Percentiles rank a stretch among this genome's conserved stretches.
Evolutionary conservation across 2,113 vertebrate genomes (phyloP).

Genomic region (Acanthisitta chloris): DNA sequence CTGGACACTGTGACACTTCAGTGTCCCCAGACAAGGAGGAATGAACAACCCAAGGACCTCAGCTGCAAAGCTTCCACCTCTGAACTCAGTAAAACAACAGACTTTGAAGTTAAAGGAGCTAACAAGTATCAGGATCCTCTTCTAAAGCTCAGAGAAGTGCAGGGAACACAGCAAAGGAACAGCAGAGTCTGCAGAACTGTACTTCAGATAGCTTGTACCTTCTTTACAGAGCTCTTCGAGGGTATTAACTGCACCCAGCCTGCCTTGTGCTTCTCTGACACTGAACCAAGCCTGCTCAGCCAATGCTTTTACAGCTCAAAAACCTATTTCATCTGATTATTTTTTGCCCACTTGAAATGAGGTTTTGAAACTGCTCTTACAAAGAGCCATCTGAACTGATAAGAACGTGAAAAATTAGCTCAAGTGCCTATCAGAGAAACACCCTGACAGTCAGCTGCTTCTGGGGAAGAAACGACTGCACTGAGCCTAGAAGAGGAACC

Average conservation of each 20-base stretch:
- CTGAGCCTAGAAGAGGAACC: neutral
- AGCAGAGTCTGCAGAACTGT: neutral
- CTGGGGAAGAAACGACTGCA: neutral
- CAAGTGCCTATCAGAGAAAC: neutral
- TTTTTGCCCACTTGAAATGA: neutral
- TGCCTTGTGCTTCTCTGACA: neutral
- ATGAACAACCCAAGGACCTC: neutral
- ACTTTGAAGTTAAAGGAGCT: neutral
- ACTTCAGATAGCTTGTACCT: neutral
- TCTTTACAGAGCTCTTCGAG: neutral
- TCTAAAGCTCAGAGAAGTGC: neutral
- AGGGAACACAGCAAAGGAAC: neutral
- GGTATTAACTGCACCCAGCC: neutral
- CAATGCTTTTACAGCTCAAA: neutral
- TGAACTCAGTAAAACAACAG: neutral
- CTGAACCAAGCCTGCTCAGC: neutral
- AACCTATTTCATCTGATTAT: neutral
- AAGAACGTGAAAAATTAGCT: conserved; percentile 3
- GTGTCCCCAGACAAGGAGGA: neutral
- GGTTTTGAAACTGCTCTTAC: neutral
- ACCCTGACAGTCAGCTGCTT: neutral
- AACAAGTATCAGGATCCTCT: neutral
- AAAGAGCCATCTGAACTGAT: neutral
- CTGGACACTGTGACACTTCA: neutral
- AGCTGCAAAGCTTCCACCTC: neutral